These are phyloP conservation scores for Bibio marci DNA, from an alignment of 2,888 invertebrate species.

Conservation along the genomic window DNA sequence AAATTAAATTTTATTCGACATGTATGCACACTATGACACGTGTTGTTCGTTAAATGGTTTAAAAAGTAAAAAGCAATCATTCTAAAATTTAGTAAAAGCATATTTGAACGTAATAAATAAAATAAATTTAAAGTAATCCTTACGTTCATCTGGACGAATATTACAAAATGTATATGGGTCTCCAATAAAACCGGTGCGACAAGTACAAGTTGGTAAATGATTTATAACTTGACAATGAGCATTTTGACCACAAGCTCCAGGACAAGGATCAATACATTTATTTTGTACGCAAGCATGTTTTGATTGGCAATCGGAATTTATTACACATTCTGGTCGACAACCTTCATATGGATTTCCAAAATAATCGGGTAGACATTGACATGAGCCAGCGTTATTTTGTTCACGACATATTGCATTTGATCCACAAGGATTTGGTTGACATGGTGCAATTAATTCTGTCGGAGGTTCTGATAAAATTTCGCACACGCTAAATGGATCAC, in stretches of 20 bases:
- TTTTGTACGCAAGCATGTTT: slow-evolving; percentile 48
- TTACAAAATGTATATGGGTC: slow-evolving; percentile 35
- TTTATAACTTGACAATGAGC: slow-evolving; percentile 55
- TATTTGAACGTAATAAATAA: too few relatives aligned
- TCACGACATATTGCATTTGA: slow-evolving; percentile 49
- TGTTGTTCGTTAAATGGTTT: too few relatives aligned
- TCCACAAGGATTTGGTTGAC: slow-evolving; percentile 58
- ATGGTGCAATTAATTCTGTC: background rate
- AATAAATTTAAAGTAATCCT: slow-evolving; percentile 20
- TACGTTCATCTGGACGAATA: slow-evolving; percentile 35
- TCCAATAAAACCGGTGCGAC: slow-evolving; percentile 41
- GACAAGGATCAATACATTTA: slow-evolving; percentile 58
- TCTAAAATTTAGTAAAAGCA: slow-evolving; percentile 1
- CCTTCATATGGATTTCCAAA: slow-evolving; percentile 54
- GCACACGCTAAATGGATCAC: slow-evolving; percentile 48
- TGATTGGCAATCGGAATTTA: slow-evolving; percentile 51
- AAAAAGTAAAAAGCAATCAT: too few relatives aligned
- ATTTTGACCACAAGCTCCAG: slow-evolving; percentile 55
- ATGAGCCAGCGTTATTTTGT: slow-evolving; percentile 35
- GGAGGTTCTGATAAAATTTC: slow-evolving; percentile 12
- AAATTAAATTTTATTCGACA: too few relatives aligned
- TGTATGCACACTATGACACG: too few relatives aligned
- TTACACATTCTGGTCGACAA: slow-evolving; percentile 61
- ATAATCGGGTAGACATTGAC: slow-evolving; percentile 52
- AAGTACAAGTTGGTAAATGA: slow-evolving; percentile 61